Evolutionary conservation across 2,888 invertebrate genomes (phyloP).

Genomic region (Trichogramma dendrolimi): DNA sequence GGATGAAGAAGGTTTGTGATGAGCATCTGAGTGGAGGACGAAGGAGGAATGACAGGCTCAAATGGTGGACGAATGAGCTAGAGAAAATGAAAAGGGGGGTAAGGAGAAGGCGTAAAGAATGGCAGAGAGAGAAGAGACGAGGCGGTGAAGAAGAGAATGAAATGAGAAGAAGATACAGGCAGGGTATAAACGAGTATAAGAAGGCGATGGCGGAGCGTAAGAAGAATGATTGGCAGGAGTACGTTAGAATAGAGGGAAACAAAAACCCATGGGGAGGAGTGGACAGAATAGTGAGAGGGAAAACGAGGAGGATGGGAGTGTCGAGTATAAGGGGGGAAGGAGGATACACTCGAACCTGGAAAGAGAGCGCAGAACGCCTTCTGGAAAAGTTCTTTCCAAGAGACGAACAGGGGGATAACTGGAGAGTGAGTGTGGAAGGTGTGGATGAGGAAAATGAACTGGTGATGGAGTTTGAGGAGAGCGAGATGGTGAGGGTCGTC

Average conservation of each 20-base stretch:
- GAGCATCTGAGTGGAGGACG: too few species aligned
- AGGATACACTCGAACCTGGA: background rate
- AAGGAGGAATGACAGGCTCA: too few species aligned
- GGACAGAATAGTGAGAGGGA: slow-evolving; percentile 8
- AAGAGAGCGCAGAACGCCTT: too few species aligned
- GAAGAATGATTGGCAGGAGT: slow-evolving; percentile 13
- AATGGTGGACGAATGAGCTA: background rate
- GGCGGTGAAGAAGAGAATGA: background rate
- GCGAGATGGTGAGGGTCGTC: too few species aligned
- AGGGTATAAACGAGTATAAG: slow-evolving; percentile 6
- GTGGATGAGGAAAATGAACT: too few species aligned
- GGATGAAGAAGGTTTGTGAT: background rate
- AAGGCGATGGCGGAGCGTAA: background rate
- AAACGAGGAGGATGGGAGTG: background rate
- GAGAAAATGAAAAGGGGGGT: background rate
- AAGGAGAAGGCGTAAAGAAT: background rate
- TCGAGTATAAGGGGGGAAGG: background rate
- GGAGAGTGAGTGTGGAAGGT: too few species aligned
- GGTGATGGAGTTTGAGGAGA: too few species aligned
- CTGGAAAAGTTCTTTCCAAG: too few species aligned
- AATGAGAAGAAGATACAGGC: background rate
- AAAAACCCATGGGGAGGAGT: slow-evolving; percentile 7
- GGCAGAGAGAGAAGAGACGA: background rate
- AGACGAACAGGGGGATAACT: too few species aligned
- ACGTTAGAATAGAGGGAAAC: slow-evolving; percentile 3